A percentile compares a stretch with the other conserved stretches of the same genome.
These are phyloP conservation scores for Amphilophus citrinellus DNA, from an alignment of 2,113 vertebrate genomes.

Conservation along the genomic window DNA sequence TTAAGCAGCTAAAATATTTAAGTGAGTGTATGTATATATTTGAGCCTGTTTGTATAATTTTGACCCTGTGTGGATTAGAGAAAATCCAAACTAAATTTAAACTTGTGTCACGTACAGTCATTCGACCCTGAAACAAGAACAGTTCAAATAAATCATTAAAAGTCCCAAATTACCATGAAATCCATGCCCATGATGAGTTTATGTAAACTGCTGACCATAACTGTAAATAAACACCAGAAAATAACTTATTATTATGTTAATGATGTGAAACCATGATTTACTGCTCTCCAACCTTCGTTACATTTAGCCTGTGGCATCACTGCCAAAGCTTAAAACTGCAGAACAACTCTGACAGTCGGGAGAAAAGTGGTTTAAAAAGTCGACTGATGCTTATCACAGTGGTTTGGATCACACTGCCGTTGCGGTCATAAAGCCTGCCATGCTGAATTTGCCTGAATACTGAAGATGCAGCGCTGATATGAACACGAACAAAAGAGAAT, in stretches of 20 bases:
- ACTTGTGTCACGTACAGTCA: not conserved
- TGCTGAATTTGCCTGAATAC: not conserved
- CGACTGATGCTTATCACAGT: constrained; percentile 11
- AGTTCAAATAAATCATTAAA: not conserved
- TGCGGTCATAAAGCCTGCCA: constrained; percentile 6
- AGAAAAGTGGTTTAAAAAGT: not conserved
- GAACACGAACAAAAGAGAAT: constrained; percentile 18
- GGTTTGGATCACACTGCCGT: not conserved
- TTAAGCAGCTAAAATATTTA: too few species aligned
- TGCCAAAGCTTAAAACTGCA: not conserved
- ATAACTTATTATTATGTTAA: not conserved
- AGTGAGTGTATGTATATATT: too few species aligned
- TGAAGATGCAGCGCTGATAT: constrained; percentile 26
- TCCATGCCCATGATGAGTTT: not conserved
- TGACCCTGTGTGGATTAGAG: too few species aligned
- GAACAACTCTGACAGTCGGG: not conserved
- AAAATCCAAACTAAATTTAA: too few species aligned
- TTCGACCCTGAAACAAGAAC: not conserved
- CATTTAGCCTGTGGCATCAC: not conserved
- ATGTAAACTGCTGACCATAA: not conserved
- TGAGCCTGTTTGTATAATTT: too few species aligned
- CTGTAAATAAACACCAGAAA: not conserved
- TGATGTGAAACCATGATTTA: not conserved
- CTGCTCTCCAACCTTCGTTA: not conserved
- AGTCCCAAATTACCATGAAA: not conserved